A percentile compares a stretch with the other conserved stretches of the same genome.
phyloP scores from a whole-genome alignment of 2,888 invertebrate species.

The Pterostichus niger region DNA sequence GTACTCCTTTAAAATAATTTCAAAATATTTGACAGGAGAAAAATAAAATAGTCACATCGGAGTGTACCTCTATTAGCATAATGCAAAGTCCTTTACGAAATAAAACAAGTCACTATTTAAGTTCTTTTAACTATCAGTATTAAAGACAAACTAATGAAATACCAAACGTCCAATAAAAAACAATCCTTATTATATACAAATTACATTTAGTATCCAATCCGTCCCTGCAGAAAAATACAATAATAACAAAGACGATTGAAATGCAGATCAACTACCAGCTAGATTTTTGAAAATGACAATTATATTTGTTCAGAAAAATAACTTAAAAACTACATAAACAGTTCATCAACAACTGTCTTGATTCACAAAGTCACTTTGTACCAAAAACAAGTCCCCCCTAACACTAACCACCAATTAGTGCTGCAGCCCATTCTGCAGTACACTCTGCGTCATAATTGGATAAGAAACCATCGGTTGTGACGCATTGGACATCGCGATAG shows the following conservation, averaged over 20 bases:
- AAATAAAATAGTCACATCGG: too few species aligned
- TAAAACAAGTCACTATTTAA: too few species aligned
- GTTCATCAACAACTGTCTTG: neutral
- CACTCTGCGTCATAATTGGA: constrained; percentile 83
- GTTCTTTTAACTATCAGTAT: too few species aligned
- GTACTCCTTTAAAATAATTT: too few species aligned
- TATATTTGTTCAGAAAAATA: constrained; percentile 52
- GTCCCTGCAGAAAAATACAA: constrained; percentile 27
- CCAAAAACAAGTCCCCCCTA: constrained; percentile 36
- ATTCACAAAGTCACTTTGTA: constrained; percentile 51
- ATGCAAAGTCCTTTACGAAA: too few species aligned
- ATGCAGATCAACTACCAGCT: constrained; percentile 19
- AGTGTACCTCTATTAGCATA: too few species aligned
- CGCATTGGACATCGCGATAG: constrained; percentile 81
- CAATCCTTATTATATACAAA: neutral
- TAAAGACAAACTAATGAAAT: too few species aligned
- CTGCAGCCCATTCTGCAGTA: constrained; percentile 72
- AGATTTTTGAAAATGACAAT: constrained; percentile 1
- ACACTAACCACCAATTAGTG: constrained; percentile 40
- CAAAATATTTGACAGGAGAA: too few species aligned
- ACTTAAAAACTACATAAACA: constrained; percentile 21
- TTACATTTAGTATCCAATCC: neutral
- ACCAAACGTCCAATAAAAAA: too few species aligned
- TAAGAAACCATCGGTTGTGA: constrained; percentile 83
- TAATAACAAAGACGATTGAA: constrained; percentile 5